Conservation (phyloP, 1,140 invertebrate species). For the Choristoneura fumiferana region DNA sequence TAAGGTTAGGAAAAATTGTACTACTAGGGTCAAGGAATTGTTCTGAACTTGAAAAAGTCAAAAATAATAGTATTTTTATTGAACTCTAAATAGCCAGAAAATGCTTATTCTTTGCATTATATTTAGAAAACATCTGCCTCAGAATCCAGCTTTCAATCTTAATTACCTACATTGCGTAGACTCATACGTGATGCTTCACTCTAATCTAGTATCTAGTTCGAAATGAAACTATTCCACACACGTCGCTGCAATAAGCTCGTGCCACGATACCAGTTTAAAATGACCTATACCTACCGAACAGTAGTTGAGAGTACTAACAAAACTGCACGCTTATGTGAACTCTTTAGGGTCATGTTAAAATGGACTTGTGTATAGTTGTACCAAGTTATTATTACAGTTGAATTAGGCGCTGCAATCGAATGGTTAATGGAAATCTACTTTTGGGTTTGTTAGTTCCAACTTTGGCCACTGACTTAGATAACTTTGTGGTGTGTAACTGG, state of each 20-base stretch:
- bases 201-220: slow-evolving; percentile 12
- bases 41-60: too few relatives aligned
- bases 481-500: slow-evolving; percentile 16
- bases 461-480: background rate
- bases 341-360: slow-evolving; percentile 23
- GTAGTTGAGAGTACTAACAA: background rate
- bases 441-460: background rate
- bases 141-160: slow-evolving; percentile 7
- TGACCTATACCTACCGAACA: slow-evolving; percentile 11
- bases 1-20: too few relatives aligned
- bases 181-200: background rate
- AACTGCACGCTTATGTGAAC: slow-evolving; percentile 15
- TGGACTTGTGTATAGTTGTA: slow-evolving; percentile 10
- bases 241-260: slow-evolving; percentile 23
- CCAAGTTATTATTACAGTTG: background rate
- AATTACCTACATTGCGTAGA: slow-evolving; percentile 8
- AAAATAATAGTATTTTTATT: too few relatives aligned
- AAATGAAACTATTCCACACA: slow-evolving; percentile 4
- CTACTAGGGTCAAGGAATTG: too few relatives aligned
- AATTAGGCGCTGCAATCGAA: background rate
- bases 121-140: slow-evolving; percentile 7
- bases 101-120: too few relatives aligned
- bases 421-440: too few relatives aligned
- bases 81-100: too few relatives aligned
- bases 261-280: slow-evolving; percentile 18